Evolutionary conservation across 2,113 vertebrate genomes (phyloP).

Genomic region (Pongo abelii): DNA sequence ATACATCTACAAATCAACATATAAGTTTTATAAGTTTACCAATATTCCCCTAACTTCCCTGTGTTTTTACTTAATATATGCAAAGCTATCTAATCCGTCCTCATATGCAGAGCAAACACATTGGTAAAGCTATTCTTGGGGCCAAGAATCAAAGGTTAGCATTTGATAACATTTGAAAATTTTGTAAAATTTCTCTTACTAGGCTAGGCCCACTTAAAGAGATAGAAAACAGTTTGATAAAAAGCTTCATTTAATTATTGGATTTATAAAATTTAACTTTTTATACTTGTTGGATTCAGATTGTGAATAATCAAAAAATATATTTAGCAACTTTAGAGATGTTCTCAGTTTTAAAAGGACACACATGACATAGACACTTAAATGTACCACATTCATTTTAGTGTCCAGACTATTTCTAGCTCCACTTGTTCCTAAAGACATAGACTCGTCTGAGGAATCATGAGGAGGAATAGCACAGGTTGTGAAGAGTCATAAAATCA

Average conservation of each 20-base stretch:
- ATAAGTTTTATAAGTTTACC: background rate
- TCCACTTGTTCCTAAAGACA: background rate
- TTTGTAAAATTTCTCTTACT: background rate
- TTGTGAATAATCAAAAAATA: background rate
- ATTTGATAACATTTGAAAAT: background rate
- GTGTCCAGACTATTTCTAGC: background rate
- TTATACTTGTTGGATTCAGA: background rate
- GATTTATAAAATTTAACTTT: background rate
- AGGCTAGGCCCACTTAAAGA: background rate
- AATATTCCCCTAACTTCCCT: background rate
- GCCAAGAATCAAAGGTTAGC: background rate
- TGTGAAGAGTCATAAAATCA: background rate
- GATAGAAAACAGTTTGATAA: background rate
- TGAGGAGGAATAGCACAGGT: background rate
- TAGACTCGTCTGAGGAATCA: background rate
- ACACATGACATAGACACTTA: background rate
- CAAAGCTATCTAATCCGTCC: background rate
- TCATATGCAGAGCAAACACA: background rate
- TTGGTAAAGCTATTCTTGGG: background rate
- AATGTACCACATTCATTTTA: background rate
- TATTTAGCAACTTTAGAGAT: background rate
- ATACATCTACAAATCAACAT: background rate
- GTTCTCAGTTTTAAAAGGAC: background rate
- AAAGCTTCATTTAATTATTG: constrained; percentile 2
- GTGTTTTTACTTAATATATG: background rate